Evolutionary conservation across 2,888 invertebrate genomes (phyloP).

Genomic region (Laothoe populi): DNA sequence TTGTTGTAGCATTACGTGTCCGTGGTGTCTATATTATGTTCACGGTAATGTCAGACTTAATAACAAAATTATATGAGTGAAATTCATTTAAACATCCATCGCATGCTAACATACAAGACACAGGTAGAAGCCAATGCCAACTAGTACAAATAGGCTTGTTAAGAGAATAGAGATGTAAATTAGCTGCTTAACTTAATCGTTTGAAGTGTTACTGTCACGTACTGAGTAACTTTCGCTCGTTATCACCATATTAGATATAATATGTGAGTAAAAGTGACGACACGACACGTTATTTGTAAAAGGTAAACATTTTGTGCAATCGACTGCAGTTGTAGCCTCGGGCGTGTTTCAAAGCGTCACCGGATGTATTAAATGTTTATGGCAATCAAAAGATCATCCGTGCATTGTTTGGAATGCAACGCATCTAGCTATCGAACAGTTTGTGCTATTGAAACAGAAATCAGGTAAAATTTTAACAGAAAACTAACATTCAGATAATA

Average conservation of each 20-base stretch:
- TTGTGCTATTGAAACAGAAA: not conserved
- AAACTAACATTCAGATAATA: too few relatives aligned
- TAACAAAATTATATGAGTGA: not conserved
- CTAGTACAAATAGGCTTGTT: slow-evolving; percentile 3
- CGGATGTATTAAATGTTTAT: slow-evolving; percentile 14
- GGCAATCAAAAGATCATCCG: slow-evolving; percentile 13
- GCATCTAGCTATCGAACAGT: not conserved
- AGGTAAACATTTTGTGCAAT: not conserved
- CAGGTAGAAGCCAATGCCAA: slow-evolving; percentile 18
- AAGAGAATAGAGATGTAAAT: slow-evolving; percentile 14
- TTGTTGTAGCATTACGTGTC: slow-evolving; percentile 61
- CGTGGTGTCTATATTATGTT: slow-evolving; percentile 24
- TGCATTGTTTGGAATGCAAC: slow-evolving; percentile 16
- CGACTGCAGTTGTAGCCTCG: not conserved
- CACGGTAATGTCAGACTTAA: slow-evolving; percentile 18
- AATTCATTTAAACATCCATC: not conserved
- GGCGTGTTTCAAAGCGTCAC: not conserved
- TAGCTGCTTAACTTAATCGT: slow-evolving; percentile 12
- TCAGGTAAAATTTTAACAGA: not conserved
- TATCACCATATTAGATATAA: not conserved
- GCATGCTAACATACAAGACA: not conserved
- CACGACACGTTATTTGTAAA: not conserved
- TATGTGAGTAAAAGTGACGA: not conserved
- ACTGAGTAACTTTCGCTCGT: slow-evolving; percentile 14
- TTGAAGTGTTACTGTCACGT: slow-evolving; percentile 8